Conservation (phyloP, 2,888 invertebrate genomes). For the Plusia festucae region DNA sequence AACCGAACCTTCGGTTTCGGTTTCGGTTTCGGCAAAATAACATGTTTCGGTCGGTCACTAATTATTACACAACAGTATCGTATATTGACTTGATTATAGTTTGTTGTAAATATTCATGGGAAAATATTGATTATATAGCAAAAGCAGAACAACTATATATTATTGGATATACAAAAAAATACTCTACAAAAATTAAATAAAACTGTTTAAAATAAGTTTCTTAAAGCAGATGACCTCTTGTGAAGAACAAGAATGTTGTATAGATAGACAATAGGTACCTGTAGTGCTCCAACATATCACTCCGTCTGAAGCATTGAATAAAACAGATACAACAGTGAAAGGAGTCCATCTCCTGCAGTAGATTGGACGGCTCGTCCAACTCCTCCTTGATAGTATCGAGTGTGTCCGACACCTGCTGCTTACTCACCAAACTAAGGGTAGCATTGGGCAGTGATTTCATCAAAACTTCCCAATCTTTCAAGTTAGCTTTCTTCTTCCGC, state of each 20-base stretch:
- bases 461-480: conserved; percentile 64
- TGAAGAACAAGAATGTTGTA: not conserved
- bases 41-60: too few relatives aligned
- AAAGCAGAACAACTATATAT: too few relatives aligned
- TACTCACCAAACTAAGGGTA: conserved; percentile 54
- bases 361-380: conserved; percentile 54
- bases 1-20: too few relatives aligned
- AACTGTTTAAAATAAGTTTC: too few relatives aligned
- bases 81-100: not conserved
- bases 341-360: conserved; percentile 57
- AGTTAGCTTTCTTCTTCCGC: conserved; percentile 63
- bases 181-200: too few relatives aligned
- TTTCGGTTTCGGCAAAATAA: too few relatives aligned
- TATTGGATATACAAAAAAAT: too few relatives aligned
- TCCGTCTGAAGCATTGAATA: conserved; percentile 66
- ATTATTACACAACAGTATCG: too few relatives aligned
- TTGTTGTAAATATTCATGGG: too few relatives aligned
- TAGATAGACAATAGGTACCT: conserved; percentile 66
- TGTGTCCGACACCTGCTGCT: conserved; percentile 33
- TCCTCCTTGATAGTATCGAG: conserved; percentile 51
- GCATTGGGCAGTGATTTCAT: conserved; percentile 63
- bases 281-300: conserved; percentile 80
- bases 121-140: too few relatives aligned
- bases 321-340: conserved; percentile 83
- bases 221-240: too few relatives aligned